phyloP scores from a whole-genome alignment of 64 coral and sea anemone genomes.

The Montipora sp. region DNA sequence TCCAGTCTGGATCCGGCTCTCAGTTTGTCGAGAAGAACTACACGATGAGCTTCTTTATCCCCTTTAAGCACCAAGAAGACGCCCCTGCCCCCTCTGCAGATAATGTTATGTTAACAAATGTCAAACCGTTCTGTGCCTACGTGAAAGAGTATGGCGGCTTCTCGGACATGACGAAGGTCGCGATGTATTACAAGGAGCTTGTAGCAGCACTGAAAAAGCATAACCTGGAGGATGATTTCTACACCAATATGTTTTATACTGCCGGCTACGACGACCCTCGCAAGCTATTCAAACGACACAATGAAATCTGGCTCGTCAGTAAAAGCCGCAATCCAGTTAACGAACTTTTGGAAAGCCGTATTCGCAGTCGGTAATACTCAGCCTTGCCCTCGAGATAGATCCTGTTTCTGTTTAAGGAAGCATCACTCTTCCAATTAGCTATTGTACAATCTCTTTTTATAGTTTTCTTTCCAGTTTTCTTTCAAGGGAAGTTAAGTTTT shows the following conservation, averaged over 20 bases:
- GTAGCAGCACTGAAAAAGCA: constrained; percentile 52
- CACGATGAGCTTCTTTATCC: constrained; percentile 86
- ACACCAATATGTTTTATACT: constrained; percentile 64
- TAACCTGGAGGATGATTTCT: constrained; percentile 61
- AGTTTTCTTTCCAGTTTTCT: no score
- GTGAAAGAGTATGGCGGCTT: constrained; percentile 67
- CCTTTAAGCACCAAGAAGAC: constrained; percentile 68
- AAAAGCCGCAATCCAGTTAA: constrained; percentile 26
- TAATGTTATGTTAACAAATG: constrained; percentile 38
- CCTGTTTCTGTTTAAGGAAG: no score
- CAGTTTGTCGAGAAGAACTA: constrained; percentile 68
- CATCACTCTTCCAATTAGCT: no score
- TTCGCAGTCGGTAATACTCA: neutral
- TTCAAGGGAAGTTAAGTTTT: no score
- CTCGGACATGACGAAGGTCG: constrained; percentile 45
- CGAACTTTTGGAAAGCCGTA: neutral
- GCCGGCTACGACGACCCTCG: constrained; percentile 80
- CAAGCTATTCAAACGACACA: constrained; percentile 59
- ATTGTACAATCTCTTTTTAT: no score
- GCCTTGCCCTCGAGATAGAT: neutral
- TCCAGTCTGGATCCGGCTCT: constrained; percentile 23
- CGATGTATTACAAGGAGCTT: constrained; percentile 32
- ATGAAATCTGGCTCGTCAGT: constrained; percentile 92
- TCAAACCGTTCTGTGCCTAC: constrained; percentile 64
- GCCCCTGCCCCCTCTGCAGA: constrained; percentile 63